phyloP scores from a whole-genome alignment of 2,113 vertebrate species.

The Chitala chitala region DNA sequence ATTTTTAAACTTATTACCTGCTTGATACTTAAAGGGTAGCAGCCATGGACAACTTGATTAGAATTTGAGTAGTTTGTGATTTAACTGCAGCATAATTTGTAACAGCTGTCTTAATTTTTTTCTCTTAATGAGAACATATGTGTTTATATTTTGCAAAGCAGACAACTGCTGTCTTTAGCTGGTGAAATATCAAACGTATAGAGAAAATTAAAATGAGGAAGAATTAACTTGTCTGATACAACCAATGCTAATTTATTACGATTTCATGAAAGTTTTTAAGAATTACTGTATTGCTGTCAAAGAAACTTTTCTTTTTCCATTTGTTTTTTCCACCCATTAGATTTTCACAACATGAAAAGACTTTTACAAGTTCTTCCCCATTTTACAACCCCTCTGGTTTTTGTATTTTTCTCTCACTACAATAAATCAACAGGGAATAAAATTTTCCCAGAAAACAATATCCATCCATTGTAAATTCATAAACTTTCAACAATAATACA shows the following conservation, averaged over 20 bases:
- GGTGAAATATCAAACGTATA: not conserved
- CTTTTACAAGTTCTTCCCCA: too few relatives aligned
- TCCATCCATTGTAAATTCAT: not conserved
- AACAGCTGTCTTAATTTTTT: not conserved
- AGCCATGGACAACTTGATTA: not conserved
- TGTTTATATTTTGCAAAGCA: not conserved
- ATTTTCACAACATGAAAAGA: too few relatives aligned
- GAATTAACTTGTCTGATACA: not conserved
- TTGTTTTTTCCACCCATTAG: too few relatives aligned
- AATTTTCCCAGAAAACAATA: constrained; percentile 1
- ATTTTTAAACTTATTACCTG: too few relatives aligned
- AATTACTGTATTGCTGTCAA: not conserved
- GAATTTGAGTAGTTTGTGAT: not conserved
- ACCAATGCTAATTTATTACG: not conserved
- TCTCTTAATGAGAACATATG: not conserved
- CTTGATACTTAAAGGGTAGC: not conserved
- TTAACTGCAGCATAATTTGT: not conserved
- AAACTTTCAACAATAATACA: not conserved
- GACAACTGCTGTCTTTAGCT: not conserved
- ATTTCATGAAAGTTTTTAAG: not conserved
- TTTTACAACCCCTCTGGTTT: too few relatives aligned
- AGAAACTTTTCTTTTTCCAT: not conserved
- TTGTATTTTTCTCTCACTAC: not conserved
- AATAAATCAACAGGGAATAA: not conserved
- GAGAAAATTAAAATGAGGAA: not conserved